Evolutionary conservation across 2,888 invertebrate genomes (phyloP).

Genomic region (Chrysotoxum bicinctum): DNA sequence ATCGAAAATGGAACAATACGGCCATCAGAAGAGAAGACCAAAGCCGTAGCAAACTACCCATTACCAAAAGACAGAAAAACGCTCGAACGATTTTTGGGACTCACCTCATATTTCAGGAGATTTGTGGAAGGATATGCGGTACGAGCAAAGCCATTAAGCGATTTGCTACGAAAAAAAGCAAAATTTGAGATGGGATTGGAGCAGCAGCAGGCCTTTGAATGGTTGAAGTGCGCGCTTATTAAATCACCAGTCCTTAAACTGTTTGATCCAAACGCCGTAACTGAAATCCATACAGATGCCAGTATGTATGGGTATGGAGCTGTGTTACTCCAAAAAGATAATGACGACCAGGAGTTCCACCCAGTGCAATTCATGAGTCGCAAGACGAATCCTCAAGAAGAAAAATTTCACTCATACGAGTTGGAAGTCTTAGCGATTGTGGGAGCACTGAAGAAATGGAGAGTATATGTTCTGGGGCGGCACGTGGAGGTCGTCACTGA

Average conservation of each 20-base stretch:
- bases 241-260: neutral
- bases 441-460: constrained; percentile 69
- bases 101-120: neutral
- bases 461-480: constrained; percentile 21
- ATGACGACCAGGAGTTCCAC: too few species aligned
- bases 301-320: too few species aligned
- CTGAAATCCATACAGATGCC: too few species aligned
- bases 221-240: too few species aligned
- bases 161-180: neutral
- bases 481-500: neutral
- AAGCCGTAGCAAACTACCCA: constrained; percentile 31
- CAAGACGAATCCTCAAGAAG: constrained; percentile 62
- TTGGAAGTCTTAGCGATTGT: constrained; percentile 72
- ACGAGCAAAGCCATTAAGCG: neutral
- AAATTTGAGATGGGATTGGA: too few species aligned
- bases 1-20: neutral
- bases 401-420: constrained; percentile 71
- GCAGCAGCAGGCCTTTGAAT: too few species aligned
- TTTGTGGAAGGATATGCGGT: neutral
- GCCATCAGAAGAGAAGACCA: neutral
- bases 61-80: constrained; percentile 67
- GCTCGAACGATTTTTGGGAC: neutral
- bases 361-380: too few species aligned
- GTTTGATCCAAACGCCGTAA: too few species aligned
- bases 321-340: too few species aligned